phyloP scores from a whole-genome alignment of 2,888 invertebrate genomes.

The Celastrina argiolus region DNA sequence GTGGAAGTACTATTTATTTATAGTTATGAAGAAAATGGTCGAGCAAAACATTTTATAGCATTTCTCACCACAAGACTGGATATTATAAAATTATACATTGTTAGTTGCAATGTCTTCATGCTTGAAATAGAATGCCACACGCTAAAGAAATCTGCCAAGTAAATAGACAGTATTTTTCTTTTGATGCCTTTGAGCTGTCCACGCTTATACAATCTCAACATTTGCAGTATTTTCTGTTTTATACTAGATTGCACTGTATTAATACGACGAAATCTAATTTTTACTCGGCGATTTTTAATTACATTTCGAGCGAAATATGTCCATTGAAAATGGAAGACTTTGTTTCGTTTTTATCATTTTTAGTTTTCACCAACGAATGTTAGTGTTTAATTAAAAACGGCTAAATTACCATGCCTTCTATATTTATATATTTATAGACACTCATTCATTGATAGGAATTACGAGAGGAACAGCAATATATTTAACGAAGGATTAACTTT shows the following conservation, averaged over 20 bases:
- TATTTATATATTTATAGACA: no score
- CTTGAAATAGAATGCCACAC: conserved; percentile 18
- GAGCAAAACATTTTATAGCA: neutral
- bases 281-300: no score
- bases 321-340: no score
- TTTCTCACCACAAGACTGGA: neutral
- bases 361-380: no score
- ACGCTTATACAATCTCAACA: neutral
- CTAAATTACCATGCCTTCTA: no score
- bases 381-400: no score
- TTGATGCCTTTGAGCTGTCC: conserved; percentile 11
- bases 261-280: neutral
- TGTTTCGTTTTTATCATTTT: no score
- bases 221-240: neutral
- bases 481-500: no score
- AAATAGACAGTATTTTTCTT: conserved; percentile 18
- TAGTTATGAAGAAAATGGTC: neutral
- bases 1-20: no score
- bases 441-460: no score
- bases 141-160: conserved; percentile 11
- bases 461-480: no score
- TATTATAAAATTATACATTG: conserved; percentile 16
- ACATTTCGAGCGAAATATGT: no score
- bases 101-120: conserved; percentile 12
- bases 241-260: neutral